Conservation (phyloP, 1,140 invertebrate genomes). For the Druon quercuslanigerum region DNA sequence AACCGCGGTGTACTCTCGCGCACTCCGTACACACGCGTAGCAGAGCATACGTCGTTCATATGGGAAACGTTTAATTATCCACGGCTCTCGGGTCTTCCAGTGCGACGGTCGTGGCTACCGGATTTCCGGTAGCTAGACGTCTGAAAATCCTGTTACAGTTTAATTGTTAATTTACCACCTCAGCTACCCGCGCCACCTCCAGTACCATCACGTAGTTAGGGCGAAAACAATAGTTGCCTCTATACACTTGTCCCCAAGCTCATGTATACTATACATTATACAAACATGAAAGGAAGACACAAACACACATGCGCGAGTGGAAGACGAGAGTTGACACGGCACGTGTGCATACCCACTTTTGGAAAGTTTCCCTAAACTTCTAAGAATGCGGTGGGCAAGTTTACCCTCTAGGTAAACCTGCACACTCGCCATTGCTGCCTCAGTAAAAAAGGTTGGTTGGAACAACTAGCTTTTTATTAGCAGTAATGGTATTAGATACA, state of each 20-base stretch:
- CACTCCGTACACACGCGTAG: not conserved
- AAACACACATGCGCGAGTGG: too few species aligned
- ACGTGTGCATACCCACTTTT: too few species aligned
- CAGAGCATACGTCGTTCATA: slow-evolving; percentile 54
- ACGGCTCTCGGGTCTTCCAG: slow-evolving; percentile 38
- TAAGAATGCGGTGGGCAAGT: too few species aligned
- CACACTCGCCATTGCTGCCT: not conserved
- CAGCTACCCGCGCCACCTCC: slow-evolving; percentile 27
- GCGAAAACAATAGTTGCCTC: slow-evolving; percentile 22
- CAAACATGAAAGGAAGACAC: too few species aligned
- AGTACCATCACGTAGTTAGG: slow-evolving; percentile 15
- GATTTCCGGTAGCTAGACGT: slow-evolving; percentile 53
- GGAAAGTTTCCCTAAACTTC: too few species aligned
- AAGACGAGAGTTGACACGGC: too few species aligned
- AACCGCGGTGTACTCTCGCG: slow-evolving; percentile 36
- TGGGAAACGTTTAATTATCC: slow-evolving; percentile 62
- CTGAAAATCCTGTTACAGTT: slow-evolving; percentile 65
- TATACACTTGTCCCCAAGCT: not conserved
- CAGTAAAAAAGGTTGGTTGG: too few species aligned
- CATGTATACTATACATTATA: not conserved
- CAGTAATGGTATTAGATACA: too few species aligned
- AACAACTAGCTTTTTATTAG: too few species aligned
- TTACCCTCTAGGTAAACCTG: slow-evolving; percentile 4
- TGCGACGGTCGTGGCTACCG: slow-evolving; percentile 32
- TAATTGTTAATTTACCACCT: slow-evolving; percentile 65